Conservation (phyloP, 1,140 invertebrate genomes). For the Bursaphelenchus mucronatus region DNA sequence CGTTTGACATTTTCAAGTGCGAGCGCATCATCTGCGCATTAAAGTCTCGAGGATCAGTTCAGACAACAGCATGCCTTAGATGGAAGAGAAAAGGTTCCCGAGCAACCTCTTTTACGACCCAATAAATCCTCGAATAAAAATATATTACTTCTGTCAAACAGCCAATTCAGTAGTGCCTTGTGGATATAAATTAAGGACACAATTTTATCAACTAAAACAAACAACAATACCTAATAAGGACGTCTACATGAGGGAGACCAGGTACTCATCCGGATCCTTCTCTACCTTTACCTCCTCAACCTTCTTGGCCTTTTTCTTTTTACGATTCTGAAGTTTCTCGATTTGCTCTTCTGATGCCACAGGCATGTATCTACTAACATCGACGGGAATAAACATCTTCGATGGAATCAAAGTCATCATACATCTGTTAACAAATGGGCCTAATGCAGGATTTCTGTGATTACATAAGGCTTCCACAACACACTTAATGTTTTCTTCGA, state of each 20-base stretch:
- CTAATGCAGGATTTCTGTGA: constrained; percentile 52
- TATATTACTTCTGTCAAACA: no score
- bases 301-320: constrained; percentile 24
- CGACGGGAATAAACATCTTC: constrained; percentile 38
- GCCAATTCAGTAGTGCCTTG: no score
- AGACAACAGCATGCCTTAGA: no score
- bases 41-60: no score
- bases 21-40: no score
- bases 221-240: background rate
- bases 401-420: constrained; percentile 50
- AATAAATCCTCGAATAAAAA: no score
- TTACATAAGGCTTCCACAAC: constrained; percentile 49
- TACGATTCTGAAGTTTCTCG: constrained; percentile 37
- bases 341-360: constrained; percentile 52
- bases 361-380: constrained; percentile 50
- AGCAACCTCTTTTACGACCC: no score
- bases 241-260: constrained; percentile 16
- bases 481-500: constrained; percentile 51
- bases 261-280: constrained; percentile 21
- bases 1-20: no score
- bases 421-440: constrained; percentile 56
- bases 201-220: constrained; percentile 1
- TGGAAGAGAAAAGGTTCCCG: no score
- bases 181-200: no score
- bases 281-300: constrained; percentile 18